Evolutionary conservation across 1,140 invertebrate species (phyloP).

Genomic region (Cotesia vestalis): DNA sequence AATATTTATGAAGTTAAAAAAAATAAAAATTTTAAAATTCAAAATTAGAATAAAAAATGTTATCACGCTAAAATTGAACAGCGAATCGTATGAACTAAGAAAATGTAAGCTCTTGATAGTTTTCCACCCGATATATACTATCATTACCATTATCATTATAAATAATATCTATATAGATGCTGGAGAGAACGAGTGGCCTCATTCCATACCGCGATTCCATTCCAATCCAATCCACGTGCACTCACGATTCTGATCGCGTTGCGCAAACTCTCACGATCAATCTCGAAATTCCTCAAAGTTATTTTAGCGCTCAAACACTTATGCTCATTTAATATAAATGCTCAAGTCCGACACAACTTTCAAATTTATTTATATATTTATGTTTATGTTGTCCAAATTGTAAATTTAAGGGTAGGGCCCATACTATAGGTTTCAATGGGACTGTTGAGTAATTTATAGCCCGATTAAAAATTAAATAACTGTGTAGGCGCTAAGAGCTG

Average conservation of each 20-base stretch:
- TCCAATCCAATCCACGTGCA: conserved; percentile 24
- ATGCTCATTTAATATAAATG: not conserved
- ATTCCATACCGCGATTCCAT: conserved; percentile 24
- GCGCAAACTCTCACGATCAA: conserved; percentile 18
- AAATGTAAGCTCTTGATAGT: not conserved
- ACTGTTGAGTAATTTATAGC: no score
- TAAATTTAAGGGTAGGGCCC: no score
- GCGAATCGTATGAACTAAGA: not conserved
- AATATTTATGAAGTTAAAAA: not conserved
- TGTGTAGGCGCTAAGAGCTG: no score
- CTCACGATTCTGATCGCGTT: conserved; percentile 28
- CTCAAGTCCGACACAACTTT: not conserved
- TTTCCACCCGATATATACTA: not conserved
- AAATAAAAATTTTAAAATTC: no score
- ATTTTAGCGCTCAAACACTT: not conserved
- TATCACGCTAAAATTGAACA: not conserved
- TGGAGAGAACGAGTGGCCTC: conserved; percentile 27
- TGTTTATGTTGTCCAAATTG: no score
- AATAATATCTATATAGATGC: not conserved
- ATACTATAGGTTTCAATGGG: no score
- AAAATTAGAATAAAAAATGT: no score
- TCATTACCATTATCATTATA: no score
- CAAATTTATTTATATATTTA: not conserved
- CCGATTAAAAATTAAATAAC: no score
- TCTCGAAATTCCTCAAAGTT: not conserved